Base-by-base conservation (phyloP, 2,797 vertebrate species). In the Crax fasciolata region DNA sequence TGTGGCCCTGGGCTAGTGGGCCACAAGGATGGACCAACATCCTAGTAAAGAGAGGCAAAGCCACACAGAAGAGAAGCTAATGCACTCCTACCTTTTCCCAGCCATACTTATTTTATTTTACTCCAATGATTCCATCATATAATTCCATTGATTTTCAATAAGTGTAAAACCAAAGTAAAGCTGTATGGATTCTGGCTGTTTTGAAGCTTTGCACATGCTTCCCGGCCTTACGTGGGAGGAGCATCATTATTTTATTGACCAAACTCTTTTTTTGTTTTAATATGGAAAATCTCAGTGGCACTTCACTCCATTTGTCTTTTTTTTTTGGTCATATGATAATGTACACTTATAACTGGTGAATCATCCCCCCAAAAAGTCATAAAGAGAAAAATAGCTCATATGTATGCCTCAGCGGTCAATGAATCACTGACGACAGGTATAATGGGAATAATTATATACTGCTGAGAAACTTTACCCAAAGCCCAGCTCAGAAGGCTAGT, bases 391-490 rank as follows among this genome's bases (percentile, higher is more conserved):
- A 96, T 92, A 96, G 95, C 93, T 97, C 48, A 4, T 96, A 87
- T 77, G 83, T 96, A 96, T 97, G 96, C 77, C 75, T 93, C 80
- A 85, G 90, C 35, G 93, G 92, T 93, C 96, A 96, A 71, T 98
- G 97, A 98, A 97, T 98, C 98, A 98, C 7, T 96, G 91, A 68
- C 87, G 71, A 97, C 95, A 97, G 97, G 97, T 97, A 97, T 96
- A 98, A 98, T 97, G 93, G 97, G 84, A 94, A 89, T 97, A 97
- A 97, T 97, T 97, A 98, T 32, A 96, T 75, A 77, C 91, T 95
- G 74, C 95, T 94, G 93, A 93, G 95, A 95, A 97, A 95, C 87
- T 71, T 82, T 92, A 91, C 96, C 93, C 94, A 89, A 73, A 95
- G 95, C 87, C 92, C 94, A 77, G 92, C 72, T 76, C 93, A 59